Conservation (phyloP, 2,113 vertebrate species). For the Salvelinus namaycush region DNA sequence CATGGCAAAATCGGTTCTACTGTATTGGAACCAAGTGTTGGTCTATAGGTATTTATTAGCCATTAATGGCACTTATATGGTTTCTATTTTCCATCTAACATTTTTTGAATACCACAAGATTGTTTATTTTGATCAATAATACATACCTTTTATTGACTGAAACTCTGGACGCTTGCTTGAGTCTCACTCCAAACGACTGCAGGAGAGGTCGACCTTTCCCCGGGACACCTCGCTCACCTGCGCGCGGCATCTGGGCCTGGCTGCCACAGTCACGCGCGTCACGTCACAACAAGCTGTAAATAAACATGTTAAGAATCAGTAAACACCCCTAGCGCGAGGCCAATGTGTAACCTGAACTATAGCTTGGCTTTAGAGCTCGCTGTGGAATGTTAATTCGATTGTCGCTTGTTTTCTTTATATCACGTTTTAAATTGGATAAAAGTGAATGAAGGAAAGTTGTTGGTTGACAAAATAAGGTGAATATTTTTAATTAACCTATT, state of each 20-base stretch:
- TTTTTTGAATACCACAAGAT: no score
- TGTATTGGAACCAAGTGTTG: background rate
- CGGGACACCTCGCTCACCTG: conserved; percentile 34
- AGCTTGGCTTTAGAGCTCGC: conserved; percentile 8
- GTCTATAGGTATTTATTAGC: no score
- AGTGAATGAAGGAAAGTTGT: conserved; percentile 4
- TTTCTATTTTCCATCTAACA: no score
- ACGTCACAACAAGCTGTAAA: conserved; percentile 61
- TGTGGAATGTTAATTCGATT: conserved; percentile 53
- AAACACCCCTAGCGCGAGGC: conserved; percentile 58
- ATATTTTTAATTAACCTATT: background rate
- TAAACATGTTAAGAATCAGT: conserved; percentile 47
- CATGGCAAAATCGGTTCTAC: background rate
- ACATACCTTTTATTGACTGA: no score
- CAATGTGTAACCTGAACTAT: conserved; percentile 53
- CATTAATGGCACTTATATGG: no score
- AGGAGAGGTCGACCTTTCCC: background rate
- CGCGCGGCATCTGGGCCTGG: conserved; percentile 6
- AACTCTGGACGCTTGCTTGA: no score
- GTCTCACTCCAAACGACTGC: background rate
- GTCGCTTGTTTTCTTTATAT: conserved; percentile 20
- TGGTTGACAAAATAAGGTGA: background rate
- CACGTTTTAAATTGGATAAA: conserved; percentile 5
- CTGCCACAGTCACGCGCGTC: conserved; percentile 39
- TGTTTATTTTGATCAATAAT: no score